phyloP scores from a whole-genome alignment of 2,113 vertebrate genomes.

The Merops nubicus region DNA sequence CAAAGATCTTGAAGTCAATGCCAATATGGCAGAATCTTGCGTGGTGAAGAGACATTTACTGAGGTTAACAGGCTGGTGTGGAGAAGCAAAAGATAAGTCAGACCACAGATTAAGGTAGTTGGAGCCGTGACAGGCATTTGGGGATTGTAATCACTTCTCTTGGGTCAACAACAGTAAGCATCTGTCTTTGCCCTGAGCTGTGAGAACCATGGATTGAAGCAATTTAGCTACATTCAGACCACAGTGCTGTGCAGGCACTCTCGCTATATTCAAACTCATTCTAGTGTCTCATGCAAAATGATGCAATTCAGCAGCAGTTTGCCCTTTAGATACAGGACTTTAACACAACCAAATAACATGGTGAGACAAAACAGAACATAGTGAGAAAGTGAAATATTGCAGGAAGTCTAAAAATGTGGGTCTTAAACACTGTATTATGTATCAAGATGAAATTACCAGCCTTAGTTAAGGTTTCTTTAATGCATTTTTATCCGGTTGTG shows the following conservation, averaged over 20 bases:
- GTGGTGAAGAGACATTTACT: background rate
- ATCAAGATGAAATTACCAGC: constrained; percentile 4
- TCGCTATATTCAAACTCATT: background rate
- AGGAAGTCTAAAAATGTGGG: constrained; percentile 21
- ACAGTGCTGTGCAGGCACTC: background rate
- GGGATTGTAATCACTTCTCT: background rate
- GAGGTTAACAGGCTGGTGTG: background rate
- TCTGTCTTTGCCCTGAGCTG: background rate
- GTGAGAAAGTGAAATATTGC: constrained; percentile 6
- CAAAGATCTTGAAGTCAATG: background rate
- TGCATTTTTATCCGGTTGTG: constrained; percentile 26
- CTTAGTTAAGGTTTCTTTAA: constrained; percentile 12
- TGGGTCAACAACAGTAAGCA: background rate
- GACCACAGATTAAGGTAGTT: background rate
- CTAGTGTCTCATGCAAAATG: background rate
- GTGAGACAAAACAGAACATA: background rate
- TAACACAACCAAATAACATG: background rate
- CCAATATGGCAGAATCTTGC: background rate
- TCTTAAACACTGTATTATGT: constrained; percentile 19
- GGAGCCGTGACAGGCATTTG: background rate
- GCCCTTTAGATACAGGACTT: background rate
- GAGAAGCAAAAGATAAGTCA: background rate
- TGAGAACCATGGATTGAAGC: background rate
- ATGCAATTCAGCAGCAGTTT: background rate
- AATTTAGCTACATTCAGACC: background rate